These are phyloP conservation scores for Drosophila arawakana DNA, from an alignment of 1,140 invertebrate genomes.

Conservation along the genomic window DNA sequence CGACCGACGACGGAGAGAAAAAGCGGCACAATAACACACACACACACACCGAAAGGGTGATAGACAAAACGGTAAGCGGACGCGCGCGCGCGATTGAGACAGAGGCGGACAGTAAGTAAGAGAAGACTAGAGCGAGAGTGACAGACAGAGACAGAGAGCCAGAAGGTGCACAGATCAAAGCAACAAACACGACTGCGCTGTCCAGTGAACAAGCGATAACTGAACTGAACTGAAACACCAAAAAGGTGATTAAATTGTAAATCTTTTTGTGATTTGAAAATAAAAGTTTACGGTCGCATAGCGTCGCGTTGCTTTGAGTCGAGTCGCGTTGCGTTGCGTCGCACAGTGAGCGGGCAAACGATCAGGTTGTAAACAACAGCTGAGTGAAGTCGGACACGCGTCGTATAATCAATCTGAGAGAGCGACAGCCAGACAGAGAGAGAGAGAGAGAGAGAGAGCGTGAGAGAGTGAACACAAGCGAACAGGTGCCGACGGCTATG, in stretches of 20 bases:
- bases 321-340: background rate
- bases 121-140: background rate
- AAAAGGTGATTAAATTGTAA: slow-evolving; percentile 74
- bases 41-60: slow-evolving; percentile 41
- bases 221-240: slow-evolving; percentile 63
- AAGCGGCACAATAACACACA: slow-evolving; percentile 45
- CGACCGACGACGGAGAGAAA: slow-evolving; percentile 49
- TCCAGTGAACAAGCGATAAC: slow-evolving; percentile 69
- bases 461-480: slow-evolving; percentile 10
- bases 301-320: no score
- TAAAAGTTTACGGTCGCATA: slow-evolving; percentile 55
- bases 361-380: slow-evolving; percentile 71
- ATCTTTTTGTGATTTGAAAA: slow-evolving; percentile 70
- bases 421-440: background rate
- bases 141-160: slow-evolving; percentile 25
- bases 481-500: slow-evolving; percentile 65
- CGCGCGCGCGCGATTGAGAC: slow-evolving; percentile 1
- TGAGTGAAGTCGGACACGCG: slow-evolving; percentile 60
- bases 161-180: slow-evolving; percentile 22
- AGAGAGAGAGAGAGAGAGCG: background rate
- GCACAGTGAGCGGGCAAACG: slow-evolving; percentile 30
- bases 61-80: slow-evolving; percentile 13
- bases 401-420: slow-evolving; percentile 49
- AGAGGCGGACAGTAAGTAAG: background rate
- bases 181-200: slow-evolving; percentile 65